Percentiles rank a stretch among this genome's conserved stretches.
Evolutionary conservation across 1,140 invertebrate species (phyloP).

Genomic region (Pseudomyrmex sp.): DNA sequence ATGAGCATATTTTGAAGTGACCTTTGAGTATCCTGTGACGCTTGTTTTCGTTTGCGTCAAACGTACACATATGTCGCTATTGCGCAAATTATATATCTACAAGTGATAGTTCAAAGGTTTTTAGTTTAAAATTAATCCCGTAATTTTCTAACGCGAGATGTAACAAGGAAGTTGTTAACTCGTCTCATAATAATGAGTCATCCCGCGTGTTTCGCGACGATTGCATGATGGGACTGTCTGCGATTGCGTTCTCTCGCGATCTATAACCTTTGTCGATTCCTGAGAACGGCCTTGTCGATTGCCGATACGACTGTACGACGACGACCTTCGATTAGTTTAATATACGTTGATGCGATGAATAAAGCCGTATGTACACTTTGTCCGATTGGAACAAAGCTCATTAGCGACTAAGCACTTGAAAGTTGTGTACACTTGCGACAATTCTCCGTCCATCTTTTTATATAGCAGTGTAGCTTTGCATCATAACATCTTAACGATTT

Average conservation of each 20-base stretch:
- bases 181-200: constrained; percentile 57
- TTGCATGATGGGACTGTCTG: constrained; percentile 3
- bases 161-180: constrained; percentile 34
- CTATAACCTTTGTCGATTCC: constrained; percentile 64
- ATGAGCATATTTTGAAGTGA: not conserved
- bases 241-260: constrained; percentile 51
- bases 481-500: not conserved
- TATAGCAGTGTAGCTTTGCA: not conserved
- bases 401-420: not conserved
- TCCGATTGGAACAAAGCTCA: not conserved
- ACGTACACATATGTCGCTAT: not conserved
- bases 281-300: constrained; percentile 62
- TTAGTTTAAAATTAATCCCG: not conserved
- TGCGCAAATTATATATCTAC: not conserved
- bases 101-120: not conserved
- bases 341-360: constrained; percentile 25
- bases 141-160: not conserved
- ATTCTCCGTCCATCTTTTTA: not conserved
- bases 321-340: constrained; percentile 59
- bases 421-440: not conserved
- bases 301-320: constrained; percentile 41
- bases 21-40: not conserved
- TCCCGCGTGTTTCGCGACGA: not conserved
- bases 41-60: not conserved
- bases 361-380: constrained; percentile 7